Base-by-base conservation (phyloP, 2,888 invertebrate species). In the Chironomus riparius region DNA sequence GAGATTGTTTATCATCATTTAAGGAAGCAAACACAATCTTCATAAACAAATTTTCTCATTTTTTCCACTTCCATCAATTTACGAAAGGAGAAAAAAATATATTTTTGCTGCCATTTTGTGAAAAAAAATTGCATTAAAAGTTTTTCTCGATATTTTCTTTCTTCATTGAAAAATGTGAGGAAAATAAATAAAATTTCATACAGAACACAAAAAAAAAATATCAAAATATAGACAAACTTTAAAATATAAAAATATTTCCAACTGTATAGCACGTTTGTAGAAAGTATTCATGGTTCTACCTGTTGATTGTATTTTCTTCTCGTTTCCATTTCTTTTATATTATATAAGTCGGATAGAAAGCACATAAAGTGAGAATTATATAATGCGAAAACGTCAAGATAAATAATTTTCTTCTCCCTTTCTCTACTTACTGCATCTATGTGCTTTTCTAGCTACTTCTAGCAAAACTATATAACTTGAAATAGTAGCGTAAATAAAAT, bases 261-360 rank as follows among this genome's bases (percentile, higher is more conserved):
- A 65, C 21, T 65, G 18, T 21, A 65, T 21, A n/a, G 21, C 65
- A 65, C 65, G 65, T 65, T 65, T 24, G 18, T 65, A 24, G 65
- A 24, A 56, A 65, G 65, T 22, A 65, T 65, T 65, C 56, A 56
- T 22, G 38, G 28, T 71, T 71, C 72, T 38, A 73, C 72, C 72
- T 73, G 72, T 73, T 73, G 72, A 73, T 65, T 65, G 21, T 38
- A 38, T 38, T 38, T 38, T 38, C 38, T 38, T 38, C 38, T 38
- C 38, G 38, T 38, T 38, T 38, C 38, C 38, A 38, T 38, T 38
- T 38, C 38, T 65, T 65, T 21, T 65, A 65, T 73, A 73, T 56
- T 48, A 56, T 24, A 56, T 61, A 73, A 73, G 28, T 61, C 28
- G 38, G 38, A 70, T 22, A 47, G 18, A n/a, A n/a, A 62, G 72